phyloP scores from a whole-genome alignment of 2,888 invertebrate species.

The Melinaea marsaeus region DNA sequence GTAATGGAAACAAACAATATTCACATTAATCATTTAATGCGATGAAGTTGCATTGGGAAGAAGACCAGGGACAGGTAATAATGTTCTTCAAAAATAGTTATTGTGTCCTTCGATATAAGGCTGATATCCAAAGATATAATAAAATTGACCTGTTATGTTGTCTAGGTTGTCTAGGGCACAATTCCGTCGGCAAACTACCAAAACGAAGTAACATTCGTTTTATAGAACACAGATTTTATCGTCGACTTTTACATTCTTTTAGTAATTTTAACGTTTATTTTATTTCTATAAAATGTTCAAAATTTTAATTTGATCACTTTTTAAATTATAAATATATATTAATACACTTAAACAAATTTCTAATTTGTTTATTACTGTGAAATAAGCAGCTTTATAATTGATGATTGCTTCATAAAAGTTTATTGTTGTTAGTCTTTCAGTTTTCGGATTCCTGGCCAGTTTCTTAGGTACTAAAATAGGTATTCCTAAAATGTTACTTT shows the following conservation, averaged over 20 bases:
- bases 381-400: no score
- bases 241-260: conserved; percentile 13
- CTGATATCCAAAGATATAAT: background rate
- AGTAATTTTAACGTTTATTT: conserved; percentile 19
- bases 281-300: no score
- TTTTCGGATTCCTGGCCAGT: no score
- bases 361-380: no score
- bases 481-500: no score
- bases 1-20: conserved; percentile 20
- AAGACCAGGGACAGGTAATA: conserved; percentile 3
- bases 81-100: conserved; percentile 8
- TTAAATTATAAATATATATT: no score
- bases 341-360: no score
- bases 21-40: conserved; percentile 31
- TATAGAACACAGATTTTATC: conserved; percentile 21
- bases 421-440: no score
- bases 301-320: no score
- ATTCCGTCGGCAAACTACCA: conserved; percentile 22
- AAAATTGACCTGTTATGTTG: background rate
- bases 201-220: conserved; percentile 28
- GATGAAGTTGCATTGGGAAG: conserved; percentile 23
- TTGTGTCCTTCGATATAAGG: conserved; percentile 7
- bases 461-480: no score
- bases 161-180: background rate
- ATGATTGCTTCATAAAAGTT: no score